Evolutionary conservation across 1,140 invertebrate species (phyloP), one percentile per base, ranked within the genome.

Genomic region (Oncopodura yosiiana): DNA sequence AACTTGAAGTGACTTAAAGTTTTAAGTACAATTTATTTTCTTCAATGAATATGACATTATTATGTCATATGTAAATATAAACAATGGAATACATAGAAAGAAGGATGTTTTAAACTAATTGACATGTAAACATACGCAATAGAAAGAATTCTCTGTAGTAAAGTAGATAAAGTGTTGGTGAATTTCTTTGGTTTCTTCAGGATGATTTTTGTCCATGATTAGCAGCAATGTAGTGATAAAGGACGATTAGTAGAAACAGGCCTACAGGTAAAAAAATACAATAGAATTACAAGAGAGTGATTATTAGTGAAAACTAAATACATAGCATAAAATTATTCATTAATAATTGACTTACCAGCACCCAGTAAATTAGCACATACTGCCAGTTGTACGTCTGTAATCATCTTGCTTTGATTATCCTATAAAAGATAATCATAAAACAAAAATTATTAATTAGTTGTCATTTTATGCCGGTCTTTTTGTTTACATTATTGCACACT

Each of bases 181-280:
- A n/a, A 41, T 16, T 41, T 41, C 6, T 8, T 14, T 14, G 38
- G 38, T n/a, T 53, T 27, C 39, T 16, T 21, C 32, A 42, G 39
- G n/a, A 46, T 11, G 24, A 30, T 18, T 56, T 56, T 39, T 50
- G 36, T n/a, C 41, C 49, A 36, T 64, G 55, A 69, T 93, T 94
- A 1, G 88, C 89, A 65, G 86, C 83, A n/a, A 97, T 90, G 69
- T 97, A 97, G 67, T 98, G 94, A 66, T 94, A 98, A 0, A 96
- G 73, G 29, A 98, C 91, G 1, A 97, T 93, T 48, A 97, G 71
- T 21, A 97, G 78, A 70, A 98, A 97, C 14, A 97, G 73, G 0
- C 84, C n/a, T n/a, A n/a, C n/a, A n/a, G n/a, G n/a, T n/a, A n/a
- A 83, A n/a, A n/a, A n/a, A n/a, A n/a, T n/a, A n/a, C n/a, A n/a